Conservation (phyloP, 2,797 vertebrate genomes). For the Coilia nasus region DNA sequence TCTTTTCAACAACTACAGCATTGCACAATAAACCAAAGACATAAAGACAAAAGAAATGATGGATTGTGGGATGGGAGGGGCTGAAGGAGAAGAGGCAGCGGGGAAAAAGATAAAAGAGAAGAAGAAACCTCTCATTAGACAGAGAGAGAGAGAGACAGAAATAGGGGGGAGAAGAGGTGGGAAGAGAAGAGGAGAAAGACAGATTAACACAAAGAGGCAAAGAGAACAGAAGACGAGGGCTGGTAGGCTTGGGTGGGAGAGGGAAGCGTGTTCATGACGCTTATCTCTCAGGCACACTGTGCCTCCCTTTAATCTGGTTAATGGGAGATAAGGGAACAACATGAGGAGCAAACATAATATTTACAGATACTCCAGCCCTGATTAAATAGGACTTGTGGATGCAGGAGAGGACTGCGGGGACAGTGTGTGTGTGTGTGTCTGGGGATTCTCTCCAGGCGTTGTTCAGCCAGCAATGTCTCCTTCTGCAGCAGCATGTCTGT, state of each 20-base stretch:
- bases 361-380: slow-evolving; percentile 51
- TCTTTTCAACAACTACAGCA: background rate
- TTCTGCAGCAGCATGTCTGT: background rate
- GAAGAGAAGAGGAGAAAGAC: no score
- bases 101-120: no score
- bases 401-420: background rate
- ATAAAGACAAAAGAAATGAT: background rate
- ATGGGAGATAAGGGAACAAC: slow-evolving; percentile 45
- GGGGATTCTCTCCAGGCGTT: background rate
- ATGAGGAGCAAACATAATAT: slow-evolving; percentile 47
- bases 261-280: slow-evolving; percentile 40
- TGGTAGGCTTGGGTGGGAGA: background rate
- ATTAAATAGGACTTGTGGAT: slow-evolving; percentile 49
- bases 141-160: background rate
- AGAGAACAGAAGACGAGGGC: background rate
- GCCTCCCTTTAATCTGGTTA: slow-evolving; percentile 52
- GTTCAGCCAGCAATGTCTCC: background rate
- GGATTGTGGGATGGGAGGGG: no score
- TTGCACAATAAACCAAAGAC: background rate
- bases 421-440: background rate
- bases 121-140: background rate
- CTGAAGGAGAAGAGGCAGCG: no score
- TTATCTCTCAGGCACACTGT: slow-evolving; percentile 46
- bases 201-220: no score
- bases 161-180: background rate